phyloP scores from a whole-genome alignment of 2,797 vertebrate species.

The Sebastes vulpes region DNA sequence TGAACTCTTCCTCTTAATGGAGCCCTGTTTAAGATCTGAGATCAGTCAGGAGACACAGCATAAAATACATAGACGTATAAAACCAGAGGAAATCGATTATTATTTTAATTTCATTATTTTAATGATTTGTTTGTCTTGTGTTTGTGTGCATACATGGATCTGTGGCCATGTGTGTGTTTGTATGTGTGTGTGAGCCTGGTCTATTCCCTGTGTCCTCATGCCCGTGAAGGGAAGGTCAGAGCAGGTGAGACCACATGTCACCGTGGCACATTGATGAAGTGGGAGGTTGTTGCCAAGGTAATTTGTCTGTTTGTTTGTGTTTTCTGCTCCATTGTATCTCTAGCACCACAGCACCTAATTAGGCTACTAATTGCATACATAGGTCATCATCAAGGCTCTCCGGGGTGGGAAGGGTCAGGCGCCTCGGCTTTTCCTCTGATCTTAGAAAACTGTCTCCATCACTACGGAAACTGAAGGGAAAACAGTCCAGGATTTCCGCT shows the following conservation, averaged over 20 bases:
- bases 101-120: not conserved
- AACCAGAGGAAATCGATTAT: not conserved
- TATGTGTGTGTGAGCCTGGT: slow-evolving; percentile 1
- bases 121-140: slow-evolving; percentile 13
- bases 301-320: slow-evolving; percentile 61
- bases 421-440: not conserved
- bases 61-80: not conserved
- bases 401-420: slow-evolving; percentile 10
- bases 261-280: slow-evolving; percentile 20
- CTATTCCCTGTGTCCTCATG: slow-evolving; percentile 24
- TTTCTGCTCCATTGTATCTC: slow-evolving; percentile 17
- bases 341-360: slow-evolving; percentile 14
- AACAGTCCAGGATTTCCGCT: not conserved
- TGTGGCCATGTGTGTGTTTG: not conserved
- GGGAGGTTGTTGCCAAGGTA: slow-evolving; percentile 60
- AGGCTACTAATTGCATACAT: slow-evolving; percentile 31
- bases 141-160: not conserved
- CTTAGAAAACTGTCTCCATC: not conserved
- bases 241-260: slow-evolving; percentile 49
- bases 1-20: not conserved
- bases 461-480: not conserved
- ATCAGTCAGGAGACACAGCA: not conserved
- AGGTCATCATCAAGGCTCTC: slow-evolving; percentile 37
- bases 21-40: not conserved
- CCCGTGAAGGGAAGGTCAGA: slow-evolving; percentile 50